Evolutionary conservation across 2,888 invertebrate genomes (phyloP), one percentile per base, ranked within the genome.

Genomic region (Xylocampa areola): DNA sequence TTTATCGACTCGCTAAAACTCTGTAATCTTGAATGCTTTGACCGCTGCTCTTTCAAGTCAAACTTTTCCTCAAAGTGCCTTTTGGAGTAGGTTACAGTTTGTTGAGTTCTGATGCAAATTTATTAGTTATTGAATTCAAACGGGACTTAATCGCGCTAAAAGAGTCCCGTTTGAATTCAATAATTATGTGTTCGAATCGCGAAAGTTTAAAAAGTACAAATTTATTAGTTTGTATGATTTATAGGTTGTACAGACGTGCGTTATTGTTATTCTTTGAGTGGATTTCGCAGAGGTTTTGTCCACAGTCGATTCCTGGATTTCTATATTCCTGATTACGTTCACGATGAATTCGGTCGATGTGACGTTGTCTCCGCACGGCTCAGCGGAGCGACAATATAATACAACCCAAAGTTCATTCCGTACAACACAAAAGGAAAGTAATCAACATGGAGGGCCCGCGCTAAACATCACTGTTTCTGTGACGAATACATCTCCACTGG

Each of bases 351-450:
- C n/a, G 16, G 10, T 16, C 0, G 23, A 27, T 2, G 11, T 17
- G 13, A 7, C 30, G 3, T 7, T 14, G 11, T 14, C 14, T 30
- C n/a, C 14, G 10, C 19, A 3, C 13, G 2, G 53, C 35, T 45
- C 48, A 21, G 27, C n/a, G 36, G 17, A 39, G 27, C 27, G 21
- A 36, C 40, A 40, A 39, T 41, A 45, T 25, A 49, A 44, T 45
- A 43, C 49, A 44, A 5, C 27, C 39, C n/a, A 60, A 68, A 71
- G 57, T 58, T 61, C 32, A 61, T 66, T 54, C 27, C 29, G 50
- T 59, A 43, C 32, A 33, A 55, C 55, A 54, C 64, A 67, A 62
- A 67, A 51, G 57, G 37, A 66, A 64, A 69, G 71, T 68, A 73
- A 73, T 74, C 64, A 72, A 57, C 50, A 29, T 49, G 37, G 57